Percentiles rank a stretch among this genome's conserved stretches.
Evolutionary conservation across 2,113 vertebrate species (phyloP).

Genomic region (Zeus faber): DNA sequence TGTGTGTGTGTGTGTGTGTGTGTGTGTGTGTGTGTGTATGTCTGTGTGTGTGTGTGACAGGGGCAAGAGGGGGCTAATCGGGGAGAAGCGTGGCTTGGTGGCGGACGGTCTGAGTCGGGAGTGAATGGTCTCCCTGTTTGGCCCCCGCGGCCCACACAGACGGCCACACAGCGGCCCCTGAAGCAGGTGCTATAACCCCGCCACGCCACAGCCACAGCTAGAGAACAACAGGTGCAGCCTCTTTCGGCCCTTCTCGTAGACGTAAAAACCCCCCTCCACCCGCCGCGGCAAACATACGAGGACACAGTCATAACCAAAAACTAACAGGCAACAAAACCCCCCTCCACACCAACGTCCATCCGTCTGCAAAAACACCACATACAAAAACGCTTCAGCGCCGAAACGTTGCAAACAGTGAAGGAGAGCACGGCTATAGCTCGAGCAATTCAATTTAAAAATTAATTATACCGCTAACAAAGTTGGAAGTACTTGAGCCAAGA

Average conservation of each 20-base stretch:
- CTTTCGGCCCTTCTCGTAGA: conserved; percentile 8
- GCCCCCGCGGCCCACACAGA: conserved; percentile 63
- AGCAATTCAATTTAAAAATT: conserved; percentile 38
- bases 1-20: no score
- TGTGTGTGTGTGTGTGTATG: no score
- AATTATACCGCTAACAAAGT: conserved; percentile 47
- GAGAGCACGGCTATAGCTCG: conserved; percentile 5
- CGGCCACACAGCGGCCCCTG: conserved; percentile 70
- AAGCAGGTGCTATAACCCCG: conserved; percentile 71
- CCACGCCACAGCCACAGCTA: conserved; percentile 56
- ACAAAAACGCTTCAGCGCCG: neutral
- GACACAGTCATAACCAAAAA: neutral
- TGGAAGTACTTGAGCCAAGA: conserved; percentile 40
- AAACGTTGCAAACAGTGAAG: conserved; percentile 11
- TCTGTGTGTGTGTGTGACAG: no score
- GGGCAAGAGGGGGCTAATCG: no score
- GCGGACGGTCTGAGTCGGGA: no score
- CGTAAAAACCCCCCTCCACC: no score
- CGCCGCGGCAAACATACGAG: no score
- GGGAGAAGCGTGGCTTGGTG: no score
- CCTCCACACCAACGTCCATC: neutral
- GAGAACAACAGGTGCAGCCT: conserved; percentile 73
- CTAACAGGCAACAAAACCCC: neutral
- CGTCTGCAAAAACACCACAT: neutral
- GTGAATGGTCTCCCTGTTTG: conserved; percentile 76